Percentiles rank a stretch among this genome's conserved stretches.
phyloP scores from a whole-genome alignment of 2,797 vertebrate genomes.

The Coendou prehensilis region DNA sequence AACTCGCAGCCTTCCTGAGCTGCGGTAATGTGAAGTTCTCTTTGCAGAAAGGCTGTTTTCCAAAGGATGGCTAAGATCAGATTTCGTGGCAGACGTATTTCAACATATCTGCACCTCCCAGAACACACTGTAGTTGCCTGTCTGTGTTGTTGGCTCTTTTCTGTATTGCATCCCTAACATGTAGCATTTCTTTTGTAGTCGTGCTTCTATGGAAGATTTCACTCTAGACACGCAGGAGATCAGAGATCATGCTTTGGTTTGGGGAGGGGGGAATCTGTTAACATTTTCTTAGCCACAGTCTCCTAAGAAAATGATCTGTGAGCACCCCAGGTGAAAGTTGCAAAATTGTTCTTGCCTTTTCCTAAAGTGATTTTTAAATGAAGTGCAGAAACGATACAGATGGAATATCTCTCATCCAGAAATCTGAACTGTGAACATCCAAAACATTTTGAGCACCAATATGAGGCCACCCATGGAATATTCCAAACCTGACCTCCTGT shows the following conservation, averaged over 20 bases:
- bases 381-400: background rate
- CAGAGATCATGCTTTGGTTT: background rate
- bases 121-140: background rate
- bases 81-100: conserved; percentile 47
- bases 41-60: conserved; percentile 39
- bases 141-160: conserved; percentile 16
- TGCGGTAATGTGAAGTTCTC: background rate
- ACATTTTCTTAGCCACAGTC: conserved; percentile 23
- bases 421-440: background rate
- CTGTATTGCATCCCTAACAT: conserved; percentile 13
- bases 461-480: background rate
- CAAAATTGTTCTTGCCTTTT: conserved; percentile 26
- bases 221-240: background rate
- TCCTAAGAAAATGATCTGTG: conserved; percentile 24
- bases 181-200: conserved; percentile 41
- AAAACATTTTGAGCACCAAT: background rate
- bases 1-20: background rate
- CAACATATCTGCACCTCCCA: conserved; percentile 37
- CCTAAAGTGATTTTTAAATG: background rate
- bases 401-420: background rate
- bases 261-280: no score
- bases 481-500: background rate
- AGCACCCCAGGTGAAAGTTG: background rate
- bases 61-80: background rate
- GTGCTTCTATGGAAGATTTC: conserved; percentile 20